A percentile compares a stretch with the other conserved stretches of the same genome.
Evolutionary conservation across 2,113 vertebrate species (phyloP).

Genomic region (Oncorhynchus clarkii): DNA sequence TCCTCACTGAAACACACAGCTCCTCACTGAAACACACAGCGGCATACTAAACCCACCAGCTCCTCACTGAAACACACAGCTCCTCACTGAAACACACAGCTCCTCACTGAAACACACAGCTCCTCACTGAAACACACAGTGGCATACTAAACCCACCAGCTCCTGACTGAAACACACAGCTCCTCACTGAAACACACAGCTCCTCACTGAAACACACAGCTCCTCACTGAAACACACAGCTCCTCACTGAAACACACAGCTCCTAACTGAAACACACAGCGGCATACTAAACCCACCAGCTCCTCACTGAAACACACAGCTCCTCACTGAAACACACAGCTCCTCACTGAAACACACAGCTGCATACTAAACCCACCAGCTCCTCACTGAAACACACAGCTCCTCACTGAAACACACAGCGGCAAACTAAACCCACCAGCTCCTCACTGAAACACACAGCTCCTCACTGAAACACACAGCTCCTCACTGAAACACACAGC

Average conservation of each 20-base stretch:
- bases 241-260: background rate
- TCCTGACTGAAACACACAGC: background rate
- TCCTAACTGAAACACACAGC: too few relatives aligned
- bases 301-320: too few relatives aligned
- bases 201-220: slow-evolving; percentile 57
- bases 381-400: background rate
- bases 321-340: background rate
- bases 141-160: background rate
- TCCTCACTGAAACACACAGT: background rate
- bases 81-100: too few relatives aligned
- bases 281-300: background rate
- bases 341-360: background rate
- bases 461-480: slow-evolving; percentile 81
- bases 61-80: background rate
- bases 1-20: too few relatives aligned
- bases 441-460: slow-evolving; percentile 57
- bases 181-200: background rate
- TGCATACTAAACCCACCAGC: background rate
- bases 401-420: background rate
- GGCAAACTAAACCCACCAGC: too few relatives aligned
- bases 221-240: background rate
- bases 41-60: background rate
- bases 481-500: slow-evolving; percentile 77
- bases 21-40: too few relatives aligned
- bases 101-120: background rate